Conservation (phyloP, 2,888 invertebrate species). For the Vandiemenella viatica region DNA sequence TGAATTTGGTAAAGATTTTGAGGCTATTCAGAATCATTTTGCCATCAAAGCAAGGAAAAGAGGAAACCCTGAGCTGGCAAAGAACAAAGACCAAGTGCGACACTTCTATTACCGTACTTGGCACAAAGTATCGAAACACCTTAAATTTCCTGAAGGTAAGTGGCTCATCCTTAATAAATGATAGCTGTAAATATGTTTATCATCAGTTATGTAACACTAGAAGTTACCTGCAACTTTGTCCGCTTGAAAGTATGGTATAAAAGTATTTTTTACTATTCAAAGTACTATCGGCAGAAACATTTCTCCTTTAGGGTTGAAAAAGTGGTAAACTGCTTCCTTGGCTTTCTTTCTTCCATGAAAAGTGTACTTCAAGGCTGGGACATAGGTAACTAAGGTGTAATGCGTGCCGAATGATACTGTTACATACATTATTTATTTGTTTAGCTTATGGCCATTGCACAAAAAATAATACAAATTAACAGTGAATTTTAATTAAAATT, state of each 20-base stretch:
- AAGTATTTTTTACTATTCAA: not conserved
- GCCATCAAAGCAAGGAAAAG: constrained; percentile 73
- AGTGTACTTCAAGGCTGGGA: too few relatives aligned
- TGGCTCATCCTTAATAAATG: constrained; percentile 4
- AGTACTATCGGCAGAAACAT: not conserved
- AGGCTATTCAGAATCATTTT: constrained; percentile 74
- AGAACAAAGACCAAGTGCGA: constrained; percentile 87
- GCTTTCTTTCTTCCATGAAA: too few relatives aligned
- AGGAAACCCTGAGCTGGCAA: constrained; percentile 47
- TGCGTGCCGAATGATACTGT: too few relatives aligned
- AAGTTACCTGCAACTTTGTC: too few relatives aligned
- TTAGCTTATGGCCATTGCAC: too few relatives aligned
- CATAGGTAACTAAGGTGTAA: too few relatives aligned
- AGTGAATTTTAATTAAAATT: too few relatives aligned
- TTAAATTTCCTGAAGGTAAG: constrained; percentile 70
- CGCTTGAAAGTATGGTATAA: not conserved
- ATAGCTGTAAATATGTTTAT: not conserved
- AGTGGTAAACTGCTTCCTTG: too few relatives aligned
- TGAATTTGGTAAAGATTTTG: constrained; percentile 92
- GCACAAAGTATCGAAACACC: constrained; percentile 84
- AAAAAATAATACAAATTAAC: too few relatives aligned
- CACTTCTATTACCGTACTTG: constrained; percentile 91
- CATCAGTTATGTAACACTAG: not conserved
- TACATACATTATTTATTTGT: too few relatives aligned
- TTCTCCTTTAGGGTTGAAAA: too few relatives aligned